Percentiles rank a stretch among this genome's conserved stretches.
Evolutionary conservation across 2,113 vertebrate genomes (phyloP).

Genomic region (Tachysurus vachellii): DNA sequence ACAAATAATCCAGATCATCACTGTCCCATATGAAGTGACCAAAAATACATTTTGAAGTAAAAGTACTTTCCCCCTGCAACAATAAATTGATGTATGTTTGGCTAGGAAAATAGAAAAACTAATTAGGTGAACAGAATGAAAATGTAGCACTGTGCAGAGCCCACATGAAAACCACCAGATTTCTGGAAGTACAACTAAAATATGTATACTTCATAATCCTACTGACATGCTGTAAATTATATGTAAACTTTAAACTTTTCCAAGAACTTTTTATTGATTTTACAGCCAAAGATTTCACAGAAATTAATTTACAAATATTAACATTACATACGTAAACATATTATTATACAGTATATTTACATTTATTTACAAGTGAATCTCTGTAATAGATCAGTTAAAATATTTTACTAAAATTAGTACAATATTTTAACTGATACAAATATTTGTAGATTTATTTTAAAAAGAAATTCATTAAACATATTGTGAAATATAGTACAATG

Average conservation of each 20-base stretch:
- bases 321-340: too few species aligned
- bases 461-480: background rate
- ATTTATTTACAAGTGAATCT: background rate
- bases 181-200: background rate
- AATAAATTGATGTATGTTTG: background rate
- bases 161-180: background rate
- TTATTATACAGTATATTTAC: too few species aligned
- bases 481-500: background rate
- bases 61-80: background rate
- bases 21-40: background rate
- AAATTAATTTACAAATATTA: background rate
- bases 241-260: background rate
- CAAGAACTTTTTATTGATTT: background rate
- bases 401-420: too few species aligned
- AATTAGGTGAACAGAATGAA: background rate
- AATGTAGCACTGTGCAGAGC: background rate
- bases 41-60: background rate
- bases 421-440: background rate
- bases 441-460: background rate
- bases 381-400: background rate
- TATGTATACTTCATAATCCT: background rate
- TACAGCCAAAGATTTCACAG: background rate
- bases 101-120: background rate
- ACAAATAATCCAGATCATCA: constrained; percentile 39
- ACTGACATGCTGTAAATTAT: background rate